A percentile compares a stretch with the other conserved stretches of the same genome.
Evolutionary conservation across 2,888 invertebrate genomes (phyloP).

Genomic region (Ceramica pisi): DNA sequence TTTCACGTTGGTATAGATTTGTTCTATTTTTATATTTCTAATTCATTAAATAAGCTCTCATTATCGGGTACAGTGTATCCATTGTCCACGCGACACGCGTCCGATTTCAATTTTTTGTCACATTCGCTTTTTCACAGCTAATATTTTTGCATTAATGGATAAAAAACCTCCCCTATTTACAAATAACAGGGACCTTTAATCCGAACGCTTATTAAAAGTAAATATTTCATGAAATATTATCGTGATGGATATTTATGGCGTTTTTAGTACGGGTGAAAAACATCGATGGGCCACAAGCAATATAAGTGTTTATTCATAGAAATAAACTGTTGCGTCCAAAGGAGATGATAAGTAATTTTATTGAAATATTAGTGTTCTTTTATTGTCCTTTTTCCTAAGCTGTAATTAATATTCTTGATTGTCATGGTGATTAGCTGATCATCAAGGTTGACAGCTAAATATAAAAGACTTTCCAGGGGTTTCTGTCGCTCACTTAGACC

Average conservation of each 20-base stretch:
- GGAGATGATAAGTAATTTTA: background rate
- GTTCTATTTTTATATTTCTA: constrained; percentile 49
- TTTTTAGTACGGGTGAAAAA: constrained; percentile 43
- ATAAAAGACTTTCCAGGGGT: background rate
- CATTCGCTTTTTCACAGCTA: constrained; percentile 71
- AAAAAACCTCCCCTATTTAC: constrained; percentile 88
- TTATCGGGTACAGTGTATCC: constrained; percentile 46
- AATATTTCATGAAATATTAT: constrained; percentile 88
- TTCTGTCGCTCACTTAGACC: background rate
- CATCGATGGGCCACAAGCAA: background rate
- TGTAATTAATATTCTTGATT: background rate
- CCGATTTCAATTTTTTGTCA: constrained; percentile 76
- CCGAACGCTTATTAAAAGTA: constrained; percentile 89
- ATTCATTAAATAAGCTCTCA: constrained; percentile 49
- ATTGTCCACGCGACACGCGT: constrained; percentile 80
- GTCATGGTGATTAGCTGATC: background rate
- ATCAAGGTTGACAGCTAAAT: background rate
- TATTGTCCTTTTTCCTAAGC: too few relatives aligned
- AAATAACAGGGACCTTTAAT: constrained; percentile 90
- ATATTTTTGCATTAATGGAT: constrained; percentile 74
- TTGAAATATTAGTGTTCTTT: background rate
- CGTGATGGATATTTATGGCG: constrained; percentile 69
- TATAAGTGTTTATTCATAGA: background rate
- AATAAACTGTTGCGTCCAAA: background rate
- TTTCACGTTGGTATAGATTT: constrained; percentile 22